A percentile compares a stretch with the other conserved stretches of the same genome.
Conservation (phyloP, 2,113 vertebrate genomes). For the Thermophis baileyi region DNA sequence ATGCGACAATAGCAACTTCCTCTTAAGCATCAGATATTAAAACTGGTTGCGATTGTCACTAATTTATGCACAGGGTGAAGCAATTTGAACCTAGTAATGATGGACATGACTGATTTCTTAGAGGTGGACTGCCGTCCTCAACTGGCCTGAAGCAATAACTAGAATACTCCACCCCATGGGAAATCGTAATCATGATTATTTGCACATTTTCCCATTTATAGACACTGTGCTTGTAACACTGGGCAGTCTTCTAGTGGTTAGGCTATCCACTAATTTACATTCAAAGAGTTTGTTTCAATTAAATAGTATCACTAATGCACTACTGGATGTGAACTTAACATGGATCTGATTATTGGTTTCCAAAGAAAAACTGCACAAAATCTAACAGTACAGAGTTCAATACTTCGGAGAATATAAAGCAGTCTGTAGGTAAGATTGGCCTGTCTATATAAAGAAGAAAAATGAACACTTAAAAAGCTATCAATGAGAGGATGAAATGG, state of each 20-base stretch:
- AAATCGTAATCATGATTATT: conserved; percentile 68
- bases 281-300: conserved; percentile 92
- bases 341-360: conserved; percentile 61
- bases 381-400: conserved; percentile 70
- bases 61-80: conserved; percentile 71
- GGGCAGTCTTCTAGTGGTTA: conserved; percentile 75
- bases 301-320: conserved; percentile 73
- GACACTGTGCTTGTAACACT: conserved; percentile 73
- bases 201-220: conserved; percentile 71
- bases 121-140: conserved; percentile 59
- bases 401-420: conserved; percentile 68
- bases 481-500: conserved; percentile 54
- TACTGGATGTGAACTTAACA: conserved; percentile 70
- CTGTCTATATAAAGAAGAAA: conserved; percentile 69
- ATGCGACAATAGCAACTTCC: conserved; percentile 88
- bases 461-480: conserved; percentile 60
- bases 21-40: conserved; percentile 89
- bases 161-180: conserved; percentile 65
- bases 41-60: conserved; percentile 95
- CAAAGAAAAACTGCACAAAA: conserved; percentile 72
- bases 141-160: conserved; percentile 65
- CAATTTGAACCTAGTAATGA: conserved; percentile 63
- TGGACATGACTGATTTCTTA: conserved; percentile 58
- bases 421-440: conserved; percentile 78
- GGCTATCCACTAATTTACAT: conserved; percentile 83